Conservation (phyloP, 2,113 vertebrate genomes). For the Microcebus griseorufus region DNA sequence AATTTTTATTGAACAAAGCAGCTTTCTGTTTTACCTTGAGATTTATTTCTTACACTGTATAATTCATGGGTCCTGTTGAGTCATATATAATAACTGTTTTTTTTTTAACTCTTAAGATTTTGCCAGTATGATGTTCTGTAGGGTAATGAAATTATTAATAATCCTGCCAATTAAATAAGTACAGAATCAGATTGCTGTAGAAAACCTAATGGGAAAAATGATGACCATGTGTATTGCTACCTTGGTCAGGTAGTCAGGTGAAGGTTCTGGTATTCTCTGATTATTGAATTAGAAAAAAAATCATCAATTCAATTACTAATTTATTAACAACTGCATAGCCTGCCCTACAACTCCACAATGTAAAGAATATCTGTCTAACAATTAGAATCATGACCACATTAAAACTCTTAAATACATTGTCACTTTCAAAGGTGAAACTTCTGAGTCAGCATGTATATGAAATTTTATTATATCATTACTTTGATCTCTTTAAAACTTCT, state of each 20-base stretch:
- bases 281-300: not conserved
- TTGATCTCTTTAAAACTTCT: too few relatives aligned
- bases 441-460: too few relatives aligned
- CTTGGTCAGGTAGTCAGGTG: not conserved
- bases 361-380: too few relatives aligned
- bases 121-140: not conserved
- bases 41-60: not conserved
- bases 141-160: not conserved
- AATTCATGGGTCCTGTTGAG: not conserved
- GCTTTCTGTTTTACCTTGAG: not conserved
- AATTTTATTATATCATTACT: too few relatives aligned
- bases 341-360: too few relatives aligned
- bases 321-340: too few relatives aligned
- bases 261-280: not conserved
- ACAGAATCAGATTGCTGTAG: not conserved
- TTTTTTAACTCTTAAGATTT: not conserved
- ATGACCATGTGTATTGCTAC: not conserved
- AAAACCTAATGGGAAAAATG: not conserved
- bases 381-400: too few relatives aligned
- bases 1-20: not conserved
- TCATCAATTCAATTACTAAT: too few relatives aligned
- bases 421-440: too few relatives aligned
- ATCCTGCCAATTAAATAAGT: not conserved
- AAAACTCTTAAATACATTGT: too few relatives aligned
- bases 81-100: not conserved